Evolutionary conservation across 2,888 invertebrate species (phyloP), one percentile per base, ranked within the genome.

Genomic region (Watsonalla binaria): DNA sequence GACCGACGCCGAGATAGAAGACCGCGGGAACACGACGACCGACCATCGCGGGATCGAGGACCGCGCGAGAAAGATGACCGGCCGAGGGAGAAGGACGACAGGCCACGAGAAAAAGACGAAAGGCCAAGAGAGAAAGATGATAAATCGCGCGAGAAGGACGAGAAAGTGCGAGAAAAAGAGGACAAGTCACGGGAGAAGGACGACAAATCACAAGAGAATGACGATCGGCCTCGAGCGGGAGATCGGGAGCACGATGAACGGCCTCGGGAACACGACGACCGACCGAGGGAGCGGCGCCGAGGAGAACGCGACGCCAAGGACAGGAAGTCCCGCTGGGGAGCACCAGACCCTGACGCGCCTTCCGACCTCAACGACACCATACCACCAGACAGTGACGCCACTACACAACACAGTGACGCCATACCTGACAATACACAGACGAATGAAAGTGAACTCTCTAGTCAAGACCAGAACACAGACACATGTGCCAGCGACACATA

Each of bases 261-360:
- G 55, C 24, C 51, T 54, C n/a, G 42, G 66, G 69, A 6, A 58
- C 54, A 6, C 58, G 57, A 24, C 24, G 60, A 62, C 33, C 66
- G 5, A 49, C 60, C 7, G 49, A 54, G 14, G 56, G 37, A 66
- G 74, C 46, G 70, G 61, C 53, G 55, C 68, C 15, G 5, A 72
- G 78, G 46, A 73, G 81, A 51, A 7, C 34, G 48, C 11, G 35
- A 47, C 47, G 86, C 87, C 13, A 85, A 80, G 59, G 90, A 90
- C 55, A 79, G 90, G 37, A 90, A 87, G 54, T 90, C 90, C 2
- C 74, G 90, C 42, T 90, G 90, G 90, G 90, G 90, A 0, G 86
- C 84, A 2, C 80, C 86, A 0, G 85, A 85, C 8, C 13, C 51
- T 0, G 65, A 63, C 24, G 34, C 53, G 1, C 47, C 53, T 0